Conservation (phyloP, 2,797 vertebrate species). For the Myotis myotis region DNA sequence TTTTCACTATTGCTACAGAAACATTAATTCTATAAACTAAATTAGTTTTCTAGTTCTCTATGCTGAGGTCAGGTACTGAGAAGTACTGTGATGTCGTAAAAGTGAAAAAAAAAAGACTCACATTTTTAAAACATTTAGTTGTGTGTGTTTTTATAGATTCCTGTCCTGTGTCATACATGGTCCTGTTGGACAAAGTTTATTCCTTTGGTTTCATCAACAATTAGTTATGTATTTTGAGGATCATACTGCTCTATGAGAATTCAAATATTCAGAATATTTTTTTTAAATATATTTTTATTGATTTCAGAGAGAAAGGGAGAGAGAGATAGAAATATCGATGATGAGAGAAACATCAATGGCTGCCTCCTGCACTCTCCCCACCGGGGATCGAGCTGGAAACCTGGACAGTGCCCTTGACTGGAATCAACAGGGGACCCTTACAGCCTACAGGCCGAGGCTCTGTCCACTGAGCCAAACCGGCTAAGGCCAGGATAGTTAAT, state of each 20-base stretch:
- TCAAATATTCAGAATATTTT: neutral
- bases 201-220: slow-evolving; percentile 19
- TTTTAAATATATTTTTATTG: no score
- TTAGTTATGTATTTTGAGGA: neutral
- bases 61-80: neutral
- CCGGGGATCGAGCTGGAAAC: no score
- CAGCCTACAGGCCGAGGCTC: no score
- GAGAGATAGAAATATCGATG: no score
- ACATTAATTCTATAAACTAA: slow-evolving; percentile 15
- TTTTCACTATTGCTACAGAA: slow-evolving; percentile 17
- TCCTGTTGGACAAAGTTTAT: neutral
- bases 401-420: no score
- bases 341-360: no score
- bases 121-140: neutral
- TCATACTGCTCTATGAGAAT: neutral
- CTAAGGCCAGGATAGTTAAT: neutral
- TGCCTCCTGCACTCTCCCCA: no score
- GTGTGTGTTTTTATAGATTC: slow-evolving; percentile 16
- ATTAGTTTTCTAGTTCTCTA: slow-evolving; percentile 16
- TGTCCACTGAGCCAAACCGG: no score
- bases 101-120: neutral
- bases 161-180: neutral
- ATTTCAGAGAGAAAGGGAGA: no score
- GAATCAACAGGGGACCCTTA: no score
- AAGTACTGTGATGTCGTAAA: neutral